A percentile compares a stretch with the other conserved stretches of the same genome.
Evolutionary conservation across 2,797 vertebrate species (phyloP).

Genomic region (Melanogrammus aeglefinus): DNA sequence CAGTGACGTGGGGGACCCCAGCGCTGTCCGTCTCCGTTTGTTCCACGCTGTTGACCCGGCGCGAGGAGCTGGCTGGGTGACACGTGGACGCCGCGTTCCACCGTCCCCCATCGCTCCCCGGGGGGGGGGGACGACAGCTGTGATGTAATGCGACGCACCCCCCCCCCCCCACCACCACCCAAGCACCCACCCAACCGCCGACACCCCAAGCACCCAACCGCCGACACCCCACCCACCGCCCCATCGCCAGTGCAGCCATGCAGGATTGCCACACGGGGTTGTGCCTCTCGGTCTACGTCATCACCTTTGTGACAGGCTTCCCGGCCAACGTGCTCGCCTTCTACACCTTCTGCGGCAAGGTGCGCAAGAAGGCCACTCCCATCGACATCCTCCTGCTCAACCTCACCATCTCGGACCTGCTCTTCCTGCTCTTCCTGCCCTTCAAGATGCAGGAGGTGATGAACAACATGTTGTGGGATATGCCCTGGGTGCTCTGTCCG

Average conservation of each 20-base stretch:
- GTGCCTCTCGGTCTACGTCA: conserved; percentile 73
- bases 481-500: conserved; percentile 76
- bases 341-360: conserved; percentile 72
- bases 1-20: conserved; percentile 46
- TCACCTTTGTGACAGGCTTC: conserved; percentile 73
- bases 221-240: conserved; percentile 16
- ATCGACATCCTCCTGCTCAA: conserved; percentile 82
- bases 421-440: conserved; percentile 80
- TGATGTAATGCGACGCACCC: conserved; percentile 19
- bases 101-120: background rate
- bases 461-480: conserved; percentile 64
- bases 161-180: conserved; percentile 11
- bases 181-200: conserved; percentile 40
- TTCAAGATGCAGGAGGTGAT: conserved; percentile 79
- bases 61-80: conserved; percentile 36
- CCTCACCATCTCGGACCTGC: conserved; percentile 80
- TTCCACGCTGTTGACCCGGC: conserved; percentile 56
- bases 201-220: background rate
- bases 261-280: conserved; percentile 62
- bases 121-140: background rate
- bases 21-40: conserved; percentile 46
- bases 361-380: conserved; percentile 71
- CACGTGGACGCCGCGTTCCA: background rate
- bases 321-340: conserved; percentile 69
- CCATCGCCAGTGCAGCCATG: conserved; percentile 41